Evolutionary conservation across 2,888 invertebrate genomes (phyloP), one percentile per base, ranked within the genome.

Genomic region (Imbricaverruca yamaguchii): DNA sequence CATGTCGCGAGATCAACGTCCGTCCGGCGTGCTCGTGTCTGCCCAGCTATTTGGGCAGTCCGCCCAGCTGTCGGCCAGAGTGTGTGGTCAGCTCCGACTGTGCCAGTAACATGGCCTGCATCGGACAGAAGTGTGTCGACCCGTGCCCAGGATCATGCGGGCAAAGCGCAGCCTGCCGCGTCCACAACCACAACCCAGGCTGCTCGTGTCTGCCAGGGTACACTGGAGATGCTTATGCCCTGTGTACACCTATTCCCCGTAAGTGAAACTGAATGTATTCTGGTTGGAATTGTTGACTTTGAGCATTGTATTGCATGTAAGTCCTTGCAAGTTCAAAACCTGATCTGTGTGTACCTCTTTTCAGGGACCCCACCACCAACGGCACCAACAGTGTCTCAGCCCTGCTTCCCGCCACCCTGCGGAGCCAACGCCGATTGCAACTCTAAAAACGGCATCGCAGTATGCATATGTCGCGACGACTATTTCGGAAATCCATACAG

Each of bases 271-370:
- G 39, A 39, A 39, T 39, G 39, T 4, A 39, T 1, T 4, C 39
- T 39, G 39, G 39, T 4, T 39, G 39, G 39, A 39, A 39, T 39
- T 39, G 39, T 39, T 39, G 39, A 39, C 39, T 39, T 39, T 39
- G 39, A 39, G 4, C 39, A 39, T 39, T 39, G 39, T 39, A 39
- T 39, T 39, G 39, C 39, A 39, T 39, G 39, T 39, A 39, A 39
- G 1, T 39, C 1, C 1, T 39, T 39, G 39, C 39, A 39, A 39
- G 39, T 39, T 4, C 1, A 39, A 39, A 39, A 39, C 90, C 77
- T 94, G 93, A 56, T 93, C 90, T 86, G 92, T 92, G 87, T 95
- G 95, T 53, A 94, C 95, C 94, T 95, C 10, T 94, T 94, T 86
- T 90, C 93, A 90, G 91, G 85, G 95, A 95, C 85, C 89, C 91